Conservation (phyloP, 2,888 invertebrate genomes). For the Orchesellides sinensis region DNA sequence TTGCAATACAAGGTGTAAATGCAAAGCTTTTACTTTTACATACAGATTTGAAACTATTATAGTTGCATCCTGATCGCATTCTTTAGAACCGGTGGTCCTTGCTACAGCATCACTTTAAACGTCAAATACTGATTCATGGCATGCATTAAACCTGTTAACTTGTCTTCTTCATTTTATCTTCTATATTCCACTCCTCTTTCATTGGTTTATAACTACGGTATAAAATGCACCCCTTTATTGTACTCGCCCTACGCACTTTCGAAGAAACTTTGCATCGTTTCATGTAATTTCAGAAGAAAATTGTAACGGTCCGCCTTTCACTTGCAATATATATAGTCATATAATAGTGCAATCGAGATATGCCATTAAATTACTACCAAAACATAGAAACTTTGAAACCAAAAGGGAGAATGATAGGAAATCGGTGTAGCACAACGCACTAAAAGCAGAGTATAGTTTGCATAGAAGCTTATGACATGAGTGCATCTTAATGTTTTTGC, state of each 20-base stretch:
- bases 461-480: neutral
- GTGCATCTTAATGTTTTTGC: constrained; percentile 25
- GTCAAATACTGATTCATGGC: constrained; percentile 40
- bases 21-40: no score
- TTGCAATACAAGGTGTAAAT: no score
- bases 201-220: no score
- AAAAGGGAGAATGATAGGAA: neutral
- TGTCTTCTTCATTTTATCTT: constrained; percentile 13
- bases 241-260: neutral
- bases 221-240: no score
- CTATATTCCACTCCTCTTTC: neutral
- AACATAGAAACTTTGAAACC: neutral
- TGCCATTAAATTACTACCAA: constrained; percentile 14
- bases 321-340: neutral
- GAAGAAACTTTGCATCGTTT: neutral
- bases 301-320: neutral
- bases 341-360: neutral
- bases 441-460: neutral
- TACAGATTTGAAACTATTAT: neutral
- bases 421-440: no score
- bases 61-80: neutral
- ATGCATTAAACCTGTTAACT: constrained; percentile 32
- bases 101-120: constrained; percentile 35
- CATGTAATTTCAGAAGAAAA: neutral
- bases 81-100: neutral